Evolutionary conservation across 2,888 invertebrate species (phyloP), one percentile per base, ranked within the genome.

Genomic region (Troides helena): DNA sequence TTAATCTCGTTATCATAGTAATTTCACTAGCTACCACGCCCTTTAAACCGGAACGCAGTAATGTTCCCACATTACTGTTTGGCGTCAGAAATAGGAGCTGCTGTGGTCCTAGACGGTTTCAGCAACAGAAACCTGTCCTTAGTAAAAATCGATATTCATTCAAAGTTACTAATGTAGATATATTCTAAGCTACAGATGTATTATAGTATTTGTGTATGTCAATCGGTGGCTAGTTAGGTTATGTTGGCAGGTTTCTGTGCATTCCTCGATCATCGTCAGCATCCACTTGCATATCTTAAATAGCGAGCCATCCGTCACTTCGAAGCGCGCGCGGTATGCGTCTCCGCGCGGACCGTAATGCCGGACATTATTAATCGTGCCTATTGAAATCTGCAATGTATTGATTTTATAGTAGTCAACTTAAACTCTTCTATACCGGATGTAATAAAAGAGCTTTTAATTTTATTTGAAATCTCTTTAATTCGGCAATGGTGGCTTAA

Each of bases 271-370:
- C 63, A 72, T 70, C 62, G 71, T 61, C 69, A 66, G 68, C 69
- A 72, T 72, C 68, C 74, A 71, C 72, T 68, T 78, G 81, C 85
- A 87, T 87, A 86, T 82, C 85, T 82, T 78, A 78, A 81, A 86
- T 87, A 81, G 74, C 78, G 73, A 66, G 72, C 72, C 74, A 77
- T 76, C 78, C 72, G 73, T 72, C 76, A 76, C 76, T 76, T 72
- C 70, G 36, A 72, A 82, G 86, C 81, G 80, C 75, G 84, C 75
- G n/a, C 58, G 80, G 78, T 72, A 79, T 75, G 80, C 77, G 73
- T 70, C 74, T 73, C 71, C 71, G 73, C 69, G 75, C 74, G 73
- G 76, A 81, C 80, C 78, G 78, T 75, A 75, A 73, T 79, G 75
- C 78, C 72, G n/a, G 36, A 12, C 64, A 56, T 71, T 67, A 67